Percentiles rank a stretch among this genome's conserved stretches.
phyloP scores from a whole-genome alignment of 2,888 invertebrate genomes.

The Scaptomyza parva region DNA sequence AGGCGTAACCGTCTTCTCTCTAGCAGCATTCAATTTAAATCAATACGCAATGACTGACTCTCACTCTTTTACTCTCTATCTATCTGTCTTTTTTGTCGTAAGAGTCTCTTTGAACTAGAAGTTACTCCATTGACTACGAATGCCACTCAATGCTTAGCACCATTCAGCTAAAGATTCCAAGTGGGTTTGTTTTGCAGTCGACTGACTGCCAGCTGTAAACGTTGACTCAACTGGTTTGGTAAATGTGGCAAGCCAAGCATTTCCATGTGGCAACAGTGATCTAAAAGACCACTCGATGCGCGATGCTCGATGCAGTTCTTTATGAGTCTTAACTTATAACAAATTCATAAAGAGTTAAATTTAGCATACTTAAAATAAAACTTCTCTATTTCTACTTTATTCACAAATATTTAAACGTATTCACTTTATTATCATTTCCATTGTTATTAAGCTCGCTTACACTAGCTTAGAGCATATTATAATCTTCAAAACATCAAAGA shows the following conservation, averaged over 20 bases:
- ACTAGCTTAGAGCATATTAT: neutral
- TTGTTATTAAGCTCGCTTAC: neutral
- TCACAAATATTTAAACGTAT: neutral
- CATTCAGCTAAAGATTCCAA: conserved; percentile 53
- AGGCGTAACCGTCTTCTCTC: conserved; percentile 23
- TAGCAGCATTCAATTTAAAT: conserved; percentile 70
- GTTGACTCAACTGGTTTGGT: conserved; percentile 34
- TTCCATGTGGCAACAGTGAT: conserved; percentile 9
- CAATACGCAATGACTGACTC: conserved; percentile 52
- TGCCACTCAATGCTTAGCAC: conserved; percentile 63
- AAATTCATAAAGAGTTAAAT: neutral
- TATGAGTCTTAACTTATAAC: neutral
- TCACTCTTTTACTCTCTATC: neutral
- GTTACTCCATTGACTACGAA: conserved; percentile 54
- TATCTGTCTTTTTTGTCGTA: neutral
- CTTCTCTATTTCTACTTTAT: neutral
- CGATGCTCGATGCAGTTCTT: neutral
- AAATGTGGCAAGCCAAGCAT: conserved; percentile 23
- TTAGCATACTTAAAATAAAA: neutral
- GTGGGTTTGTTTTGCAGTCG: conserved; percentile 69
- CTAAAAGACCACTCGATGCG: conserved; percentile 7
- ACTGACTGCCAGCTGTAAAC: conserved; percentile 51
- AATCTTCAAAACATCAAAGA: conserved; percentile 4
- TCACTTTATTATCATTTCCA: neutral
- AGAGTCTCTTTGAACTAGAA: conserved; percentile 37